These are phyloP conservation scores for Metopolophium dirhodum DNA, from an alignment of 1,140 invertebrate genomes.

Conservation along the genomic window DNA sequence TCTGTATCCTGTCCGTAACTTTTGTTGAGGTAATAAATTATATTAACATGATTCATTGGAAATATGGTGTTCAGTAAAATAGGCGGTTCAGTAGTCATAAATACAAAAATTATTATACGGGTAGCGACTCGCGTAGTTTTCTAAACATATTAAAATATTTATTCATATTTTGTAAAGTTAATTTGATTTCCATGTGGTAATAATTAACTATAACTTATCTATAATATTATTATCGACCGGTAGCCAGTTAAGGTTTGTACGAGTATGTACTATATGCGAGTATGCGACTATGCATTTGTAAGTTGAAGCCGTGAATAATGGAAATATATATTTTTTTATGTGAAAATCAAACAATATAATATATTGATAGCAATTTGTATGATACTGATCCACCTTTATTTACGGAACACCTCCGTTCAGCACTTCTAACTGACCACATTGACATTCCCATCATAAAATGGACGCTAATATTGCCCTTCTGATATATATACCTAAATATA, in stretches of 20 bases:
- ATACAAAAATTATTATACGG: neutral
- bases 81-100: neutral
- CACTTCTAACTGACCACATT: neutral
- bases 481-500: neutral
- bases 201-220: neutral
- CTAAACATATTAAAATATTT: neutral
- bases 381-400: neutral
- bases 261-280: neutral
- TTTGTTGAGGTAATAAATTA: slow-evolving; percentile 10
- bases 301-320: neutral
- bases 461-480: neutral
- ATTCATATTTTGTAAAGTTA: no score
- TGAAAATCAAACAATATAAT: neutral
- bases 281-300: neutral
- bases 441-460: neutral
- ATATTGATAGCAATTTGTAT: neutral
- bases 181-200: neutral
- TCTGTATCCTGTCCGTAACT: neutral
- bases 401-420: neutral
- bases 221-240: neutral
- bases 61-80: neutral
- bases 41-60: neutral
- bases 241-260: neutral
- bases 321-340: neutral
- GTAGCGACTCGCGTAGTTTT: neutral